These are phyloP conservation scores for Actias luna DNA, from an alignment of 2,888 invertebrate genomes.

Conservation along the genomic window DNA sequence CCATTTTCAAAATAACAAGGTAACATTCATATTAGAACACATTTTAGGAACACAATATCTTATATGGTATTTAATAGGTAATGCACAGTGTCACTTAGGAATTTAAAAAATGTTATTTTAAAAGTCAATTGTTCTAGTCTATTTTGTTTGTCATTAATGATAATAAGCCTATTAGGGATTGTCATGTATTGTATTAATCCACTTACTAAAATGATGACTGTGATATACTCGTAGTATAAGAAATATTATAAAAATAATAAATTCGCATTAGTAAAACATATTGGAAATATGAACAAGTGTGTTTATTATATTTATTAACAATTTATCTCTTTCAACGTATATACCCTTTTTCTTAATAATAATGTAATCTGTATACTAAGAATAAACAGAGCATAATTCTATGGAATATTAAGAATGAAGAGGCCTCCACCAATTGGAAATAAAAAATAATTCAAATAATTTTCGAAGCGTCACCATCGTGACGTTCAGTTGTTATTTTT, in stretches of 20 bases:
- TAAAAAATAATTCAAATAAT: no score
- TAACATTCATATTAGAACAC: conserved; percentile 22
- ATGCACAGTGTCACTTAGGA: conserved; percentile 30
- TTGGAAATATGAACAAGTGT: conserved; percentile 30
- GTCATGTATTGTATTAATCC: conserved; percentile 53
- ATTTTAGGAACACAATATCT: conserved; percentile 15
- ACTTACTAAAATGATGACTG: conserved; percentile 80
- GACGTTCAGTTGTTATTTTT: no score
- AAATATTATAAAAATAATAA: conserved; percentile 51
- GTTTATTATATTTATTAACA: not conserved
- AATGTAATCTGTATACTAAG: not conserved
- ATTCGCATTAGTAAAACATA: conserved; percentile 68
- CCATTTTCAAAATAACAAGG: conserved; percentile 12
- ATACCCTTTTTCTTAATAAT: not conserved
- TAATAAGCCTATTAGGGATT: conserved; percentile 19
- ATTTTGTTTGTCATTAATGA: conserved; percentile 15
- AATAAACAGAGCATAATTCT: not conserved
- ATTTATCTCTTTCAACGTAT: not conserved
- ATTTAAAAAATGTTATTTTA: conserved; percentile 13
- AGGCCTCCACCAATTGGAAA: no score
- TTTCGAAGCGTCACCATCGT: no score
- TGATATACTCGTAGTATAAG: conserved; percentile 75
- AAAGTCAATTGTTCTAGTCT: conserved; percentile 34
- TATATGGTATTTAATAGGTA: conserved; percentile 26
- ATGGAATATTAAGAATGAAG: not conserved